Evolutionary conservation across 2,888 invertebrate species (phyloP).

Genomic region (Rhopalosiphum nymphaeae): DNA sequence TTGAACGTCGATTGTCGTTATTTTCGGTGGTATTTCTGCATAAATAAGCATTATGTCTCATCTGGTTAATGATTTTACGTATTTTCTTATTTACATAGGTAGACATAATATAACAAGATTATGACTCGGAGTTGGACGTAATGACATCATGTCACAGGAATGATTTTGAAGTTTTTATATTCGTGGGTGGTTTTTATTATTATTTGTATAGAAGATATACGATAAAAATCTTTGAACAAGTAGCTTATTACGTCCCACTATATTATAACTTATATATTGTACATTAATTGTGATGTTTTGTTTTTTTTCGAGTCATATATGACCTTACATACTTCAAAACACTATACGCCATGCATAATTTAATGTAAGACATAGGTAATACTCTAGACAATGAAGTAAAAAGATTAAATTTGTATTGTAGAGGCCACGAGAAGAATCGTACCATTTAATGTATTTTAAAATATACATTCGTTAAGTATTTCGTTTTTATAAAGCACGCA

Average conservation of each 20-base stretch:
- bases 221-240: constrained; percentile 10
- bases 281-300: constrained; percentile 11
- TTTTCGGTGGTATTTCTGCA: not conserved
- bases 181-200: constrained; percentile 23
- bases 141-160: constrained; percentile 4
- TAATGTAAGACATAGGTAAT: constrained; percentile 10
- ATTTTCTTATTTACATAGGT: not conserved
- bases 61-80: not conserved
- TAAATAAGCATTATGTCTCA: not conserved
- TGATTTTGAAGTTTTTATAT: not conserved
- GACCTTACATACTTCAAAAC: constrained; percentile 27
- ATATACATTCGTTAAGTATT: not conserved
- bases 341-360: constrained; percentile 17
- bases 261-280: not conserved
- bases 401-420: constrained; percentile 24
- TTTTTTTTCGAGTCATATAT: constrained; percentile 16
- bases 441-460: constrained; percentile 24
- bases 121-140: not conserved
- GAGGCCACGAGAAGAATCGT: constrained; percentile 31
- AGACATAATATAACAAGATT: not conserved
- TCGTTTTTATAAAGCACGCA: not conserved
- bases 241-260: constrained; percentile 7
- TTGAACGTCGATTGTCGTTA: not conserved
- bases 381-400: not conserved
- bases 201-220: not conserved